Evolutionary conservation across 2,888 invertebrate genomes (phyloP).

Genomic region (Agrenia bidenticulata): DNA sequence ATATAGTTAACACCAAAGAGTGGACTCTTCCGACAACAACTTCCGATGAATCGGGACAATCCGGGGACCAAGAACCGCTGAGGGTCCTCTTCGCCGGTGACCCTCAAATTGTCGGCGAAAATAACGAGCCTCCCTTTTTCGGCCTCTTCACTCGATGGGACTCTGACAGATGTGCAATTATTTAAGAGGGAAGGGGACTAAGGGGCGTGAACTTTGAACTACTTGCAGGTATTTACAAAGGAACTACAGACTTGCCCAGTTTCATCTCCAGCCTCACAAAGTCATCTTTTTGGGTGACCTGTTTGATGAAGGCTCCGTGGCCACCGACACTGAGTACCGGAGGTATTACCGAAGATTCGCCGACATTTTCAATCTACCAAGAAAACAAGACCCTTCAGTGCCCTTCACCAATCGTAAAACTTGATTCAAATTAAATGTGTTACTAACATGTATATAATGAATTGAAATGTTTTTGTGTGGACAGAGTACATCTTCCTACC

Average conservation of each 20-base stretch:
- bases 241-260: slow-evolving; percentile 72
- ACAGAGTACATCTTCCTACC: slow-evolving; percentile 72
- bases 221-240: slow-evolving; percentile 70
- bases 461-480: too few relatives aligned
- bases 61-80: slow-evolving; percentile 60
- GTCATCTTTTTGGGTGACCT: slow-evolving; percentile 90
- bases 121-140: slow-evolving; percentile 67
- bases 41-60: too few relatives aligned
- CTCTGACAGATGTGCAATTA: too few relatives aligned
- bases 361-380: slow-evolving; percentile 62
- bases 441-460: too few relatives aligned
- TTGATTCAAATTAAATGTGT: too few relatives aligned
- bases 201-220: background rate
- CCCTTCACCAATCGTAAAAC: slow-evolving; percentile 14
- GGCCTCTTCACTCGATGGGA: slow-evolving; percentile 79
- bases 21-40: too few relatives aligned
- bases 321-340: slow-evolving; percentile 69
- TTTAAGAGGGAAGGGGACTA: slow-evolving; percentile 56
- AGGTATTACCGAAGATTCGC: slow-evolving; percentile 73
- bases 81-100: slow-evolving; percentile 78
- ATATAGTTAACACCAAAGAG: too few relatives aligned
- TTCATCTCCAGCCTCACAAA: slow-evolving; percentile 75
- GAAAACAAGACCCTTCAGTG: slow-evolving; percentile 41
- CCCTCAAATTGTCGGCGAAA: slow-evolving; percentile 86
- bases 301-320: slow-evolving; percentile 88